Evolutionary conservation across 2,888 invertebrate genomes (phyloP).

Genomic region (Cabera pusaria): DNA sequence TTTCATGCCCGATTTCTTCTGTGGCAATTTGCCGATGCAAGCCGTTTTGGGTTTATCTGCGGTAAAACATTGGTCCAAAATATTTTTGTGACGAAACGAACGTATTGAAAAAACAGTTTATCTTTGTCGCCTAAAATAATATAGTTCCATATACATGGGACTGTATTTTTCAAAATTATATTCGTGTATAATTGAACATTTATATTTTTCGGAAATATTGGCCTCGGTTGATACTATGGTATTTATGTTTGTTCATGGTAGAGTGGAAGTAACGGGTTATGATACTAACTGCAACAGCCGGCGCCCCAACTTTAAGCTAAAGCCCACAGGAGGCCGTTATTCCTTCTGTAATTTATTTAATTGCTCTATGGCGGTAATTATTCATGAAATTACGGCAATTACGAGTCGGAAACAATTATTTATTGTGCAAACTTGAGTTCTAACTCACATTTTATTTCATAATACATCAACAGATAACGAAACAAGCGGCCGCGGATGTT

Average conservation of each 20-base stretch:
- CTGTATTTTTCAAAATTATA: too few species aligned
- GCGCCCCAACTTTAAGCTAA: conserved; percentile 77
- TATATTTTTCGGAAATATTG: too few species aligned
- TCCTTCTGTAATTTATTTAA: conserved; percentile 82
- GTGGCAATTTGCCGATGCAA: conserved; percentile 6
- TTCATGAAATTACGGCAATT: conserved; percentile 84
- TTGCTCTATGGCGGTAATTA: conserved; percentile 82
- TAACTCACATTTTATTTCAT: conserved; percentile 81
- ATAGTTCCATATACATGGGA: too few species aligned
- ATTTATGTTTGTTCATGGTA: too few species aligned
- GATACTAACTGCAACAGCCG: conserved; percentile 58
- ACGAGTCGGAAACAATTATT: conserved; percentile 81
- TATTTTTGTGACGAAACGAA: too few species aligned
- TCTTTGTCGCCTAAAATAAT: too few species aligned
- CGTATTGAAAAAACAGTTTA: too few species aligned
- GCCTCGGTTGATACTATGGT: too few species aligned
- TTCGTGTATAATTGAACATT: too few species aligned
- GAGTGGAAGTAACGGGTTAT: conserved; percentile 49
- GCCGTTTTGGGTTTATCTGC: not conserved
- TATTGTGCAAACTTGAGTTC: conserved; percentile 80
- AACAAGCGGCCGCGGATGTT: conserved; percentile 27
- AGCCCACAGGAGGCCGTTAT: conserved; percentile 77
- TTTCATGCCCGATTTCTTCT: conserved; percentile 28
- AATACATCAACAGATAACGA: conserved; percentile 73
- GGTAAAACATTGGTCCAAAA: not conserved